A percentile compares a stretch with the other conserved stretches of the same genome.
phyloP scores from a whole-genome alignment of 2,113 vertebrate species.

The Pomatostomus ruficeps region DNA sequence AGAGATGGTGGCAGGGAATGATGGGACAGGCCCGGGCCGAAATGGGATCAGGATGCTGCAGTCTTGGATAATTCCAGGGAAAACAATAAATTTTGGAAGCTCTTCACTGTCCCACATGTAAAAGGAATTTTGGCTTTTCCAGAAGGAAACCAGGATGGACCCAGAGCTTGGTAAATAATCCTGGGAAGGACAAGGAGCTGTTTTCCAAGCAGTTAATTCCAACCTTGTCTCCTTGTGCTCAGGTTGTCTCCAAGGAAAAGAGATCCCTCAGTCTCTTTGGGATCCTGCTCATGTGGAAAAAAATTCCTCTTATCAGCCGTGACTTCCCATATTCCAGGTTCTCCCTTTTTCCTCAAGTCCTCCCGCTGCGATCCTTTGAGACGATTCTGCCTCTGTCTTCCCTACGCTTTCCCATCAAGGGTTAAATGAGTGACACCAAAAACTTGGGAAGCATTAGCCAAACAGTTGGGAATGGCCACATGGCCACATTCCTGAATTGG shows the following conservation, averaged over 20 bases:
- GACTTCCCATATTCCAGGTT: neutral
- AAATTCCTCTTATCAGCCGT: neutral
- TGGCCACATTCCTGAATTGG: neutral
- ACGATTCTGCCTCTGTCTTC: neutral
- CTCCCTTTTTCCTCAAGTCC: neutral
- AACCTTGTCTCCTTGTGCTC: neutral
- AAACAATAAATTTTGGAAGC: neutral
- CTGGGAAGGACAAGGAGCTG: neutral
- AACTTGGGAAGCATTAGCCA: neutral
- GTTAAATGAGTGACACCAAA: neutral
- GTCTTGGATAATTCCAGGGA: neutral
- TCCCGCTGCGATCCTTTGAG: neutral
- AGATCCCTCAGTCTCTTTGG: neutral
- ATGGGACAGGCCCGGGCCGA: fast-evolving
- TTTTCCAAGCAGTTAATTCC: neutral
- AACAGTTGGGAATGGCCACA: neutral
- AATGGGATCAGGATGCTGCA: neutral
- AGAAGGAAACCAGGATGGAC: neutral
- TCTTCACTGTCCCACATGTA: neutral
- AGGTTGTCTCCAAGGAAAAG: neutral
- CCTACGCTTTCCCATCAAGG: neutral
- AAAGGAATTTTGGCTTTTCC: neutral
- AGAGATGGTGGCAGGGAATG: neutral
- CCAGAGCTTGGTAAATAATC: neutral
- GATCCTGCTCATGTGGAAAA: fast-evolving